These are phyloP conservation scores for Discoglossus pictus DNA, from an alignment of 2,797 vertebrate genomes.

Conservation along the genomic window DNA sequence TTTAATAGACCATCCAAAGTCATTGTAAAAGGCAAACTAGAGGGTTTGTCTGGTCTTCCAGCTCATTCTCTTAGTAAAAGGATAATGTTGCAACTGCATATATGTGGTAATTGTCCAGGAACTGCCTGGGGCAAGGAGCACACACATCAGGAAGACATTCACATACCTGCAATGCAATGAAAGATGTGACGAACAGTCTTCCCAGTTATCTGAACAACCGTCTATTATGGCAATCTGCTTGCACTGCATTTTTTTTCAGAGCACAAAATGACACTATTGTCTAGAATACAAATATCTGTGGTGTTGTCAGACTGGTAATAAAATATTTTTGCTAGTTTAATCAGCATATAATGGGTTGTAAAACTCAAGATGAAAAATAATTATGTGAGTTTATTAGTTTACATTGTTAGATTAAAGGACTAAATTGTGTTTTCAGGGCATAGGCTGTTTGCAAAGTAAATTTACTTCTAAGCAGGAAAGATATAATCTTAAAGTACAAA, in stretches of 20 bases:
- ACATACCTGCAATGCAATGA: constrained; percentile 23
- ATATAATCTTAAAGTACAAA: too few species aligned
- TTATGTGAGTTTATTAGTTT: background rate
- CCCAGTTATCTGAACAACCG: constrained; percentile 29
- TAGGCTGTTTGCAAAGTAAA: too few species aligned
- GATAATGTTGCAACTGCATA: constrained; percentile 43
- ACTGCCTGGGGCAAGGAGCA: constrained; percentile 31
- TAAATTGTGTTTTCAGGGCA: too few species aligned
- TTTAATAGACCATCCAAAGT: constrained; percentile 30
- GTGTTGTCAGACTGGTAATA: too few species aligned
- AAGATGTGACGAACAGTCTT: constrained; percentile 19
- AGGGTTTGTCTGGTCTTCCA: constrained; percentile 24
- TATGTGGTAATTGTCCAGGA: constrained; percentile 48
- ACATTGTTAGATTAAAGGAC: too few species aligned
- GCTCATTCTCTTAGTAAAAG: constrained; percentile 16
- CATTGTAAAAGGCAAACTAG: constrained; percentile 18
- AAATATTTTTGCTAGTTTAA: too few species aligned
- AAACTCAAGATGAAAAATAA: background rate
- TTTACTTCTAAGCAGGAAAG: too few species aligned
- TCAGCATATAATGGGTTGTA: constrained; percentile 1
- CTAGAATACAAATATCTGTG: too few species aligned
- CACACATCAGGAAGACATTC: constrained; percentile 37
- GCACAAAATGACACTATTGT: background rate
- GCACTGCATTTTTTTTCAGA: constrained; percentile 14
- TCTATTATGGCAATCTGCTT: constrained; percentile 28